Base-by-base conservation (phyloP, 2,888 invertebrate genomes). In the Pinctada fucata region DNA sequence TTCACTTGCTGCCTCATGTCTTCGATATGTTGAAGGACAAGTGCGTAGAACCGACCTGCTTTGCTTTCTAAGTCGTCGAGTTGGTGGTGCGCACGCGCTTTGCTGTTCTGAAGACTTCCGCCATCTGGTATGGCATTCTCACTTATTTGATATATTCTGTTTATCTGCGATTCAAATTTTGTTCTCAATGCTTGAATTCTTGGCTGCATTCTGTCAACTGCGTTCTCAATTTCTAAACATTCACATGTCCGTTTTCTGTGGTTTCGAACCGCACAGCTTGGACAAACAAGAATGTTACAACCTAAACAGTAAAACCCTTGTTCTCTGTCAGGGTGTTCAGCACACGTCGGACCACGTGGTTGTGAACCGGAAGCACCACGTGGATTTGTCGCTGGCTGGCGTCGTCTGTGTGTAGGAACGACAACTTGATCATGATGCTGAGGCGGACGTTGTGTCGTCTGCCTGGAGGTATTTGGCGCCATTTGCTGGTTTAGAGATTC, bases 241-340 rank as follows among this genome's bases (percentile, higher is more conserved):
- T 86, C 86, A 74, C 86, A 86, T 6, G 75, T 82, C 13, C 70
- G 76, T 10, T 79, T 78, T 71, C 83, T 83, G 70, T 86, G 86
- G 47, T 68, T 79, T 69, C 84, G 81, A 2, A 86, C 83, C 1
- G 84, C 83, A 76, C 86, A 86, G 13, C 76, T 78, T 5, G 86
- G 77, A 71, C 86, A 86, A 3, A 82, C 84, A 13, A 84, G 58
- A n/a, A 69, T 16, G 31, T 76, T 72, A 76, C 85, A 85, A 10
- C 79, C 78, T 6, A 84, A 51, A 69, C 86, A 86, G 79, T 79
- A 86, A 70, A 86, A 86, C 66, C 85, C 86, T 16, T 84, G 82
- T 5, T 80, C 51, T 77, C 85, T 68, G n/a, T 80, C 82, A 3
- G 82, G 82, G 64, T 86, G 85, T 6, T 76, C 76, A 31, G 80